Percentiles rank a stretch among this genome's conserved stretches.
Evolutionary conservation across 2,797 vertebrate species (phyloP).

Genomic region (Helostoma temminkii): DNA sequence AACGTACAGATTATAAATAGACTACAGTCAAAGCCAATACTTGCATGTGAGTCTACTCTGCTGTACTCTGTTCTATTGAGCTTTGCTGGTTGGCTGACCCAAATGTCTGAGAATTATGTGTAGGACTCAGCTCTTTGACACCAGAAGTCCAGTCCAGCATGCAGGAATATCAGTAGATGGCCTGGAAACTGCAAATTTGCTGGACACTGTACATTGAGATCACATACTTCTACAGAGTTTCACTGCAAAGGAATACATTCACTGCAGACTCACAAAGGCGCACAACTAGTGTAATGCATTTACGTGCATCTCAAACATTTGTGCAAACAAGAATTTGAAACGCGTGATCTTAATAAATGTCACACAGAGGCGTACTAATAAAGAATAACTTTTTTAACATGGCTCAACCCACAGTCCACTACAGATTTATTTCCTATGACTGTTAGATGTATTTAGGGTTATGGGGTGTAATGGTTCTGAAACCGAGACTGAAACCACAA

Average conservation of each 20-base stretch:
- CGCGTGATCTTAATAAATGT: constrained; percentile 1
- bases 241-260: background rate
- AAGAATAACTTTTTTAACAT: background rate
- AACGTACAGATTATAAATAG: constrained; percentile 31
- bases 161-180: constrained; percentile 38
- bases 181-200: constrained; percentile 27
- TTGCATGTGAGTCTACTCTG: constrained; percentile 4
- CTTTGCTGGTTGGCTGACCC: constrained; percentile 29
- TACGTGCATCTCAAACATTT: constrained; percentile 11
- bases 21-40: constrained; percentile 11
- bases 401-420: constrained; percentile 3
- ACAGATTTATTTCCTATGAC: background rate
- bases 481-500: no score
- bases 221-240: constrained; percentile 22
- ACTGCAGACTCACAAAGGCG: constrained; percentile 9
- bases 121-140: constrained; percentile 35
- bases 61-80: constrained; percentile 13
- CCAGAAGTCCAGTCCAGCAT: constrained; percentile 32
- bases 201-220: constrained; percentile 43
- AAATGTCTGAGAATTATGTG: constrained; percentile 39
- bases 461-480: no score
- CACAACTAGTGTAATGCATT: background rate
- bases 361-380: background rate
- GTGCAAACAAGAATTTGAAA: background rate
- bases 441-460: no score